phyloP scores from a whole-genome alignment of 2,888 invertebrate species.

The Ophraella communa region DNA sequence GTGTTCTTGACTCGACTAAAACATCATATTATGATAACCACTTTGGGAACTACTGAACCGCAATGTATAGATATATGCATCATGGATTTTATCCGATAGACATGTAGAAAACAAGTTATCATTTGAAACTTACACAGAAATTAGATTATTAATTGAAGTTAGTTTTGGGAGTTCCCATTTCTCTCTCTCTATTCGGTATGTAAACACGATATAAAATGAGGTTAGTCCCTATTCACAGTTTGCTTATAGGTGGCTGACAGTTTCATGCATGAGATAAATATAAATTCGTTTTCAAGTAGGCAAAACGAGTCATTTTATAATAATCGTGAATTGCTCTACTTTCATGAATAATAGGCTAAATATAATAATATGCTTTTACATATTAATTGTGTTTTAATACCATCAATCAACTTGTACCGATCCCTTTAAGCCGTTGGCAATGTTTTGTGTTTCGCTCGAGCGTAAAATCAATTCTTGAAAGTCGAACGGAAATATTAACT shows the following conservation, averaged over 20 bases:
- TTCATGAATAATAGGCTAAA: constrained; percentile 21
- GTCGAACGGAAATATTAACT: neutral
- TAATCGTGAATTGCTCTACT: constrained; percentile 24
- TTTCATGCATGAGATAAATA: constrained; percentile 29
- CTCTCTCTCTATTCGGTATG: neutral
- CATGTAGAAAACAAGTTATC: neutral
- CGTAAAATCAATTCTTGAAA: neutral
- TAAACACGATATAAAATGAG: constrained; percentile 14
- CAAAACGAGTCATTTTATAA: constrained; percentile 22
- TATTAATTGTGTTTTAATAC: neutral
- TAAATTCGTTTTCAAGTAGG: constrained; percentile 22
- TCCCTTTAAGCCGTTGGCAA: neutral
- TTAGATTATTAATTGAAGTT: neutral
- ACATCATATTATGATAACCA: too few species aligned
- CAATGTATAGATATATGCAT: too few species aligned
- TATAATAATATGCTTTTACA: constrained; percentile 23
- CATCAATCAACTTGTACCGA: neutral
- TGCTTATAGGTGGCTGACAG: constrained; percentile 23
- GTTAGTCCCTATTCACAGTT: constrained; percentile 22
- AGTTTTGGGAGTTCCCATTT: neutral
- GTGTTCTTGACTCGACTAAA: too few species aligned
- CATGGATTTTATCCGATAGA: neutral
- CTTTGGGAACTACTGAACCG: too few species aligned
- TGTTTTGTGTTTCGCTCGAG: neutral
- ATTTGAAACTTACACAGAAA: neutral